phyloP scores from a whole-genome alignment of 2,888 invertebrate species.

The Mythimna loreyi region DNA sequence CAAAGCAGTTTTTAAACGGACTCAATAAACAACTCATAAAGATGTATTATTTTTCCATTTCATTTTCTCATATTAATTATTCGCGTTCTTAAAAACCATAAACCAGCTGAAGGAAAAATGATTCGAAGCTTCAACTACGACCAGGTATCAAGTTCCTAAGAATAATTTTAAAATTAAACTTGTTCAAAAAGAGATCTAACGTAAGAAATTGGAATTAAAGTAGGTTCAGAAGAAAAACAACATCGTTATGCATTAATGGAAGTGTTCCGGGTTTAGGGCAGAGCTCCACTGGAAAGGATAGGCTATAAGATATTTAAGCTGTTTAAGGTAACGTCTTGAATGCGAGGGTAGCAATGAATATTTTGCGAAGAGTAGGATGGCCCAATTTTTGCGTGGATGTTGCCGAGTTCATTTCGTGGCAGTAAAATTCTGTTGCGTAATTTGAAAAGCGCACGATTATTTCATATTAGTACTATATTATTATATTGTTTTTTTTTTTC shows the following conservation, averaged over 20 bases:
- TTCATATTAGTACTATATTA: neutral
- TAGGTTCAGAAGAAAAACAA: slow-evolving; percentile 73
- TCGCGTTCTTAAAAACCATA: slow-evolving; percentile 55
- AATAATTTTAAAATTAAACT: slow-evolving; percentile 68
- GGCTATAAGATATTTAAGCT: slow-evolving; percentile 48
- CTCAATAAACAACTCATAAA: slow-evolving; percentile 5
- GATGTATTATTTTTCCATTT: slow-evolving; percentile 17
- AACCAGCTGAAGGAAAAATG: slow-evolving; percentile 52
- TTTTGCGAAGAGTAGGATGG: slow-evolving; percentile 19
- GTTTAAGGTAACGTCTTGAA: slow-evolving; percentile 21
- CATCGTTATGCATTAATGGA: slow-evolving; percentile 73
- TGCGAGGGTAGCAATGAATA: slow-evolving; percentile 24
- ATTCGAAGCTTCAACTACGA: slow-evolving; percentile 58
- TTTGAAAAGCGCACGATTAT: neutral
- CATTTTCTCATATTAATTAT: slow-evolving; percentile 47
- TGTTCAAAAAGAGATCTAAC: slow-evolving; percentile 62
- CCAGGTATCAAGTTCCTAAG: slow-evolving; percentile 57
- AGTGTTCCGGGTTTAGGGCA: slow-evolving; percentile 51
- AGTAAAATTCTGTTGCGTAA: neutral
- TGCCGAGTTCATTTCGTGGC: neutral
- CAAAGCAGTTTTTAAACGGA: neutral
- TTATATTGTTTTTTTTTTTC: neutral
- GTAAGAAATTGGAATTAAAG: slow-evolving; percentile 67
- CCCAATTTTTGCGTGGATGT: neutral
- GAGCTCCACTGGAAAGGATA: slow-evolving; percentile 25